Evolutionary conservation across 2,113 vertebrate genomes (phyloP).

Genomic region (Passer domesticus): DNA sequence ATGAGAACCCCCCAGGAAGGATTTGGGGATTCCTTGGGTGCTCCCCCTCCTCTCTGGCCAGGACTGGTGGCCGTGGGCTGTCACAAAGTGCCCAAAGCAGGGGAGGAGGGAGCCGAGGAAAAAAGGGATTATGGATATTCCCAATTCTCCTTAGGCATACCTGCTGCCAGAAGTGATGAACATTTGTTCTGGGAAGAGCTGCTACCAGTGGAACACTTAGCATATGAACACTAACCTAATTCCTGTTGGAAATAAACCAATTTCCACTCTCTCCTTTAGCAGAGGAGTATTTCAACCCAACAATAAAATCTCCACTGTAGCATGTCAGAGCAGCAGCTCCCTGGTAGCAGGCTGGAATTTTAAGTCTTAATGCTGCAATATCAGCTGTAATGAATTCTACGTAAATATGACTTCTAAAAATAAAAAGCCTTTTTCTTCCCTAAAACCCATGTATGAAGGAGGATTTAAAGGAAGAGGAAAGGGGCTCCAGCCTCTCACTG

Average conservation of each 20-base stretch:
- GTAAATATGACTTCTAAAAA: constrained; percentile 39
- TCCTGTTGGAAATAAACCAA: constrained; percentile 67
- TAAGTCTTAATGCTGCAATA: constrained; percentile 48
- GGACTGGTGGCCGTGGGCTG: neutral
- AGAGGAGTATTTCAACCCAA: constrained; percentile 57
- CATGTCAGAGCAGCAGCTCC: constrained; percentile 58
- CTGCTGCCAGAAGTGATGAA: constrained; percentile 56
- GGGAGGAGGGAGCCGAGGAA: neutral
- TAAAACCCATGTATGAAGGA: neutral
- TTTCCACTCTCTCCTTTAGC: constrained; percentile 56
- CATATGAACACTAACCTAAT: constrained; percentile 64
- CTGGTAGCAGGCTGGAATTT: constrained; percentile 48
- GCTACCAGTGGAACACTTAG: constrained; percentile 43
- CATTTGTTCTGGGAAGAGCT: constrained; percentile 59
- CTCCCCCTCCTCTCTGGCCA: neutral
- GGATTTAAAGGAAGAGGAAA: neutral
- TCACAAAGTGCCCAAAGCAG: neutral
- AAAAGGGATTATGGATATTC: constrained; percentile 13
- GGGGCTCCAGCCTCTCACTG: neutral
- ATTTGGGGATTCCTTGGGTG: fast-evolving
- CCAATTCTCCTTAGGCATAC: constrained; percentile 29
- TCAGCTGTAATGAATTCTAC: constrained; percentile 34
- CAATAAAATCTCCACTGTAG: constrained; percentile 61
- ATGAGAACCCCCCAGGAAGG: fast-evolving
- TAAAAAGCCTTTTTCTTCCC: constrained; percentile 12